A percentile compares a stretch with the other conserved stretches of the same genome.
These are phyloP conservation scores for Ephestia elutella DNA, from an alignment of 1,140 invertebrate genomes.

Conservation along the genomic window DNA sequence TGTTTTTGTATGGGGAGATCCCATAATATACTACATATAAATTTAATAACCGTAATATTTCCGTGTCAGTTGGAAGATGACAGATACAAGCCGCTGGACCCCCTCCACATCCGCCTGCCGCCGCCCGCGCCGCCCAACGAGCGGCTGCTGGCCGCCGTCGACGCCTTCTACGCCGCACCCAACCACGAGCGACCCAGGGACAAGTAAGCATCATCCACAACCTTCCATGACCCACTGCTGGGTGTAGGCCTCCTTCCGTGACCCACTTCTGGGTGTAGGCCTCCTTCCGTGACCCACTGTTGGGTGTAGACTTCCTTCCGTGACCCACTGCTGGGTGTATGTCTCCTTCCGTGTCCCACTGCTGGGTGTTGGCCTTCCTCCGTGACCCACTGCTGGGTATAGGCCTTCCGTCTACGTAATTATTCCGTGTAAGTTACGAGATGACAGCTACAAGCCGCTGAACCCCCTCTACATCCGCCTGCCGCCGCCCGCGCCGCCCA, in stretches of 20 bases:
- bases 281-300: too few relatives aligned
- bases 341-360: too few relatives aligned
- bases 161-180: constrained; percentile 95
- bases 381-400: background rate
- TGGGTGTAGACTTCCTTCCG: too few relatives aligned
- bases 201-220: too few relatives aligned
- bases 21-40: too few relatives aligned
- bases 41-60: too few relatives aligned
- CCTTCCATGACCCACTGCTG: too few relatives aligned
- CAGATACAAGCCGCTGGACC: constrained; percentile 92
- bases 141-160: constrained; percentile 91
- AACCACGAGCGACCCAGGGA: constrained; percentile 95
- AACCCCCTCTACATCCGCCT: constrained; percentile 92
- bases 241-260: too few relatives aligned
- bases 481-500: constrained; percentile 94
- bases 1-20: too few relatives aligned
- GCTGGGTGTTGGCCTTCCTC: background rate
- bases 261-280: too few relatives aligned
- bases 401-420: too few relatives aligned
- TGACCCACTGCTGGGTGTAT: too few relatives aligned
- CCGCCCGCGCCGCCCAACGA: constrained; percentile 95
- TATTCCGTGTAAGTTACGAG: constrained; percentile 88
- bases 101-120: constrained; percentile 91
- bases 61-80: constrained; percentile 86
- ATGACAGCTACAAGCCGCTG: constrained; percentile 90